These are phyloP conservation scores for Cygnus atratus DNA, from an alignment of 2,113 vertebrate species.

Conservation along the genomic window DNA sequence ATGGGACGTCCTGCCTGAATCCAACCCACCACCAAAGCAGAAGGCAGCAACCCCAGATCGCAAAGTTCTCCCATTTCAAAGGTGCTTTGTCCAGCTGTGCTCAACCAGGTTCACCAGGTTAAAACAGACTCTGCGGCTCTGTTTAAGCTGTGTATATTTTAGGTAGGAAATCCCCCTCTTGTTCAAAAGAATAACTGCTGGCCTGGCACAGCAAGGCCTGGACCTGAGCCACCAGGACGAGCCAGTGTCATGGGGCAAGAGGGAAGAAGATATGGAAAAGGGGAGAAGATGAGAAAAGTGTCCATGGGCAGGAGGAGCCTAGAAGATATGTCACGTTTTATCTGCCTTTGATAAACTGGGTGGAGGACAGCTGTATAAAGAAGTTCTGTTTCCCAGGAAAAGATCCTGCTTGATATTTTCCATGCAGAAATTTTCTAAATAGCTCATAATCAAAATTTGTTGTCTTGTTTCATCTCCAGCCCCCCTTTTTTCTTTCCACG, in stretches of 20 bases:
- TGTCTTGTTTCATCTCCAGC: not conserved
- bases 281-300: not conserved
- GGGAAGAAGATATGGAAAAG: not conserved
- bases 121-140: not conserved
- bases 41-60: not conserved
- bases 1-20: not conserved
- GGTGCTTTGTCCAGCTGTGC: not conserved
- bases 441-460: not conserved
- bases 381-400: not conserved
- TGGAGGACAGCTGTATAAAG: not conserved
- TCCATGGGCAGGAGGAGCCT: not conserved
- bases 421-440: not conserved
- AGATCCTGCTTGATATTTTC: not conserved
- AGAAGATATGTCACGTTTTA: rapidly evolving
- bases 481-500: not conserved
- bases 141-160: not conserved
- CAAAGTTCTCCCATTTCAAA: not conserved
- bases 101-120: not conserved
- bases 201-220: not conserved
- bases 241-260: not conserved
- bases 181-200: not conserved
- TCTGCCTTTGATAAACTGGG: not conserved
- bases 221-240: rapidly evolving
- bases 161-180: not conserved
- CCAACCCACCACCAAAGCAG: not conserved